phyloP scores from a whole-genome alignment of 2,797 vertebrate genomes.

The Arnoldichthys spilopterus region DNA sequence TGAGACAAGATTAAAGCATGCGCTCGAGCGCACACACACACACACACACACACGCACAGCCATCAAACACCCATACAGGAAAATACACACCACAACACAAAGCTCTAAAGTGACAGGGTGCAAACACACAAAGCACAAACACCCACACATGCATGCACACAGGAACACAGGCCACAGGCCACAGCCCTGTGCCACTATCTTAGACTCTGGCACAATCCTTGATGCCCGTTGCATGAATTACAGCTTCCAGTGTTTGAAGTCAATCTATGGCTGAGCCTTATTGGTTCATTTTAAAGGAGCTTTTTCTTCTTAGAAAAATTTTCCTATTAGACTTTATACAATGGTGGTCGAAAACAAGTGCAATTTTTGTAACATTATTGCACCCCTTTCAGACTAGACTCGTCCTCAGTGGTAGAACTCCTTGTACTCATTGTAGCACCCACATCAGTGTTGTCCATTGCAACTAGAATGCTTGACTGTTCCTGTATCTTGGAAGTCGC shows the following conservation, averaged over 20 bases:
- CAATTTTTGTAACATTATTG: neutral
- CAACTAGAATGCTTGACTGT: too few relatives aligned
- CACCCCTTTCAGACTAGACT: neutral
- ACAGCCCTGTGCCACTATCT: neutral
- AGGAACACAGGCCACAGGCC: conserved; percentile 1
- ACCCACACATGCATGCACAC: conserved; percentile 13
- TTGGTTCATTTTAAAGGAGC: neutral
- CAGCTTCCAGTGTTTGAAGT: neutral
- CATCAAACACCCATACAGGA: conserved; percentile 47
- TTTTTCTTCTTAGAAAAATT: neutral
- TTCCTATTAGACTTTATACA: neutral
- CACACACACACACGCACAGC: conserved; percentile 36
- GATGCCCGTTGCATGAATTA: neutral
- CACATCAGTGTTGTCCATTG: too few relatives aligned
- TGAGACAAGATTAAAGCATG: conserved; percentile 58
- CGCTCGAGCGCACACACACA: too few relatives aligned
- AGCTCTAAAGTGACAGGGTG: conserved; percentile 10
- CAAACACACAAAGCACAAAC: neutral
- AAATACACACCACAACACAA: conserved; percentile 10
- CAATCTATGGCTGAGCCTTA: neutral
- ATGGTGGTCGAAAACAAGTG: neutral
- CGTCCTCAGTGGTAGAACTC: too few relatives aligned
- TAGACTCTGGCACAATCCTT: neutral
- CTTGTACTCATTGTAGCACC: too few relatives aligned
- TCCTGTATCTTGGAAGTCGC: too few relatives aligned